Evolutionary conservation across 2,797 vertebrate genomes (phyloP).

Genomic region (Yasuhikotakia modesta): DNA sequence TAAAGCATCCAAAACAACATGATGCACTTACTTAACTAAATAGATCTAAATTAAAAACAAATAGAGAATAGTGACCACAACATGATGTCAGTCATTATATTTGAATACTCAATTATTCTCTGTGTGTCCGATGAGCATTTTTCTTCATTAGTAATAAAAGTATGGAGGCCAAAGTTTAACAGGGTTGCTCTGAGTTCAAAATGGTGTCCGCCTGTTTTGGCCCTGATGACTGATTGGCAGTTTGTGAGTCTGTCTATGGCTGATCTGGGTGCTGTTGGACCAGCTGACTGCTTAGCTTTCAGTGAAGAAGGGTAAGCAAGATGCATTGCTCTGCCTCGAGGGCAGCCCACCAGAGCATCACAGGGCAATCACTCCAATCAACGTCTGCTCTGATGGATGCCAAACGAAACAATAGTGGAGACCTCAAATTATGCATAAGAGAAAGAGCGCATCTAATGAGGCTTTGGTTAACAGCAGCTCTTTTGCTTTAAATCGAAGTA

Average conservation of each 20-base stretch:
- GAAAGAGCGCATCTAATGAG: conserved; percentile 17
- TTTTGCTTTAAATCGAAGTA: background rate
- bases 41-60: too few species aligned
- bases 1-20: too few species aligned
- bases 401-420: conserved; percentile 48
- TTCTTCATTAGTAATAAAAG: background rate
- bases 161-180: background rate
- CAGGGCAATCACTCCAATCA: conserved; percentile 68
- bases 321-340: conserved; percentile 69
- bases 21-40: too few species aligned
- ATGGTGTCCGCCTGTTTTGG: conserved; percentile 1
- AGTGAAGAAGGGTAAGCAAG: conserved; percentile 61
- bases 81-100: too few species aligned
- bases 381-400: conserved; percentile 62
- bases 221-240: conserved; percentile 47
- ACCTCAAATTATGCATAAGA: conserved; percentile 35
- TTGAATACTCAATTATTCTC: too few species aligned
- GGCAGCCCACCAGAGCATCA: conserved; percentile 72
- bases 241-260: conserved; percentile 48
- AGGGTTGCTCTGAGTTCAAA: conserved; percentile 38
- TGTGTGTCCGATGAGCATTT: conserved; percentile 5
- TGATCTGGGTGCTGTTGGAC: conserved; percentile 48
- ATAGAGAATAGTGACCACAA: too few species aligned
- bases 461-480: background rate
- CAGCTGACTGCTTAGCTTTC: conserved; percentile 57